A percentile compares a stretch with the other conserved stretches of the same genome.
Conservation (phyloP, 2,113 vertebrate genomes). For the Carollia perspicillata region DNA sequence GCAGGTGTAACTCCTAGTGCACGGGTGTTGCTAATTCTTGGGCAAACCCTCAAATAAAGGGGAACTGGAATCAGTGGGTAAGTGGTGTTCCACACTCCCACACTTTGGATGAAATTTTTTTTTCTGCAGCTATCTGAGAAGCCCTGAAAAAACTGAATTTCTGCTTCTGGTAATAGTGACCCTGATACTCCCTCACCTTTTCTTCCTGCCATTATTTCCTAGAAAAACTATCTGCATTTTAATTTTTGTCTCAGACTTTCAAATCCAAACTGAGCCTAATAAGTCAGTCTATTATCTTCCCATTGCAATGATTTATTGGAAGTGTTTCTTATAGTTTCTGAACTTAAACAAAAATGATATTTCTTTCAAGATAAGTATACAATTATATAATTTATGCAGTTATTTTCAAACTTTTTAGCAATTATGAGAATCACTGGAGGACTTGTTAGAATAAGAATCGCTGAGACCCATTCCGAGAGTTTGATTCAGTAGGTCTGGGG, state of each 20-base stretch:
- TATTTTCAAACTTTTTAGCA: background rate
- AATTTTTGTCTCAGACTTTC: background rate
- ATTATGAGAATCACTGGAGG: background rate
- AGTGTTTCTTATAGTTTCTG: background rate
- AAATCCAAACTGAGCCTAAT: background rate
- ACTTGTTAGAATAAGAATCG: background rate
- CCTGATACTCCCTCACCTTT: background rate
- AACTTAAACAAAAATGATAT: background rate
- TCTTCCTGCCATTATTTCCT: background rate
- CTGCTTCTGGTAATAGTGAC: background rate
- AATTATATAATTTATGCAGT: background rate
- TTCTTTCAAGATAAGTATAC: background rate
- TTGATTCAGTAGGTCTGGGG: background rate
- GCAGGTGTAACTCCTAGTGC: background rate
- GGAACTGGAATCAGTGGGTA: background rate
- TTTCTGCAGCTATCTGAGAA: background rate
- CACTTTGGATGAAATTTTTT: background rate
- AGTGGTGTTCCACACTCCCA: background rate
- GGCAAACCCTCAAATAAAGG: background rate
- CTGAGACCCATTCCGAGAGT: background rate
- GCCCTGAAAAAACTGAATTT: background rate
- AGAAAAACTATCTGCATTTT: background rate
- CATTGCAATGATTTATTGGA: background rate
- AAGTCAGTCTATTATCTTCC: background rate
- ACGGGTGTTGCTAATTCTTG: background rate